These are phyloP conservation scores for Cacatua alba DNA, from an alignment of 2,113 vertebrate species.

Conservation along the genomic window DNA sequence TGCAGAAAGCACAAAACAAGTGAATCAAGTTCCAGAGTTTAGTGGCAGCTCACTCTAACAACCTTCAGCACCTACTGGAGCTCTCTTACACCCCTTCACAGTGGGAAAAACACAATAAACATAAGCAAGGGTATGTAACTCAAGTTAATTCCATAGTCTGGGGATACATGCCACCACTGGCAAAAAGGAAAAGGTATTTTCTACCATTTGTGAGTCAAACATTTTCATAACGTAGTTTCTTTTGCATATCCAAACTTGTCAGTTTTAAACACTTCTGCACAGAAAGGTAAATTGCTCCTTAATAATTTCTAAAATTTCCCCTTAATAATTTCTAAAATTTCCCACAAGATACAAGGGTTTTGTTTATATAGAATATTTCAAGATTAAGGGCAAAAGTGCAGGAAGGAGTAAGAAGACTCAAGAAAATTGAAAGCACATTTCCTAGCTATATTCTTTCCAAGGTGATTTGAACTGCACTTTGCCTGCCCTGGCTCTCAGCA, in stretches of 20 bases:
- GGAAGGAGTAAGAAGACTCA: background rate
- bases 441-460: background rate
- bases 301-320: background rate
- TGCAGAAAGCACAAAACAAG: background rate
- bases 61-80: background rate
- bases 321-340: background rate
- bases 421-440: background rate
- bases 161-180: background rate
- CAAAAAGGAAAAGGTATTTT: background rate
- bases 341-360: background rate
- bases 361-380: background rate
- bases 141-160: background rate
- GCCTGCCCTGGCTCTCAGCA: background rate
- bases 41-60: background rate
- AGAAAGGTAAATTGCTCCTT: background rate
- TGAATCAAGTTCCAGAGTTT: background rate
- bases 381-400: background rate
- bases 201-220: background rate
- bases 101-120: background rate
- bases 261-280: background rate
- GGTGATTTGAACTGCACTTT: background rate
- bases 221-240: background rate
- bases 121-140: background rate
- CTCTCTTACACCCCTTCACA: background rate
- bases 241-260: background rate